Evolutionary conservation across 2,888 invertebrate genomes (phyloP).

Genomic region (Tineola bisselliella): DNA sequence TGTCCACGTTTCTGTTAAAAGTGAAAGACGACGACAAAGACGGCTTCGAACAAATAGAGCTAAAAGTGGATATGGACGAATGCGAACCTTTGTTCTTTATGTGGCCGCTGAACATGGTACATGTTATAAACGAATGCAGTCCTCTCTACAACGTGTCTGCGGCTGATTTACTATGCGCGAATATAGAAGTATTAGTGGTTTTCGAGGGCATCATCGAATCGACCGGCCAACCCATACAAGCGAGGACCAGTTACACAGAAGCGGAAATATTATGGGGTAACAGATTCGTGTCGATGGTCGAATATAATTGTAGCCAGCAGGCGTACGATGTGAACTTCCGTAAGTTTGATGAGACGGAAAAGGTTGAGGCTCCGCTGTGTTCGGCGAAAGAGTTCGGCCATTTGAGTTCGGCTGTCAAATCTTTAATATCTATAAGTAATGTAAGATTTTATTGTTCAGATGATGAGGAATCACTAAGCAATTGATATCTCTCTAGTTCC

Average conservation of each 20-base stretch:
- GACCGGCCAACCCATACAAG: constrained; percentile 85
- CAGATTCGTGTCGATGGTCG: constrained; percentile 81
- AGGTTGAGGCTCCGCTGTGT: constrained; percentile 87
- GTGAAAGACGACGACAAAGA: constrained; percentile 84
- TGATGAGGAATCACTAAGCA: constrained; percentile 5
- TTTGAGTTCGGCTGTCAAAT: constrained; percentile 4
- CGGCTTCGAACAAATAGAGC: constrained; percentile 83
- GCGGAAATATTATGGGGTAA: constrained; percentile 89
- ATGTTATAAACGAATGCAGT: constrained; percentile 84
- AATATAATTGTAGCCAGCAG: constrained; percentile 74
- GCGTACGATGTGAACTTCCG: constrained; percentile 89
- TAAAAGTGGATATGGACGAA: constrained; percentile 80
- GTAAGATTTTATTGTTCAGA: constrained; percentile 9
- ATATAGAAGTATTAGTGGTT: constrained; percentile 87
- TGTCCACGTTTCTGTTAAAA: constrained; percentile 85
- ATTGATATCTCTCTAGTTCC: neutral
- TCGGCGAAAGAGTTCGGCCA: constrained; percentile 75
- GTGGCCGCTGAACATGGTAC: constrained; percentile 95
- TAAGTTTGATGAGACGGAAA: constrained; percentile 83
- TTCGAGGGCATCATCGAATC: constrained; percentile 91
- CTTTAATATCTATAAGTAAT: constrained; percentile 19
- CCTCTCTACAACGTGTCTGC: constrained; percentile 92
- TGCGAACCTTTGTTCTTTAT: constrained; percentile 93
- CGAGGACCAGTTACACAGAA: constrained; percentile 82
- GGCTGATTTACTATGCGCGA: constrained; percentile 84